These are phyloP conservation scores for Sitta carolinensis DNA, from an alignment of 2,797 vertebrate species.

Conservation along the genomic window DNA sequence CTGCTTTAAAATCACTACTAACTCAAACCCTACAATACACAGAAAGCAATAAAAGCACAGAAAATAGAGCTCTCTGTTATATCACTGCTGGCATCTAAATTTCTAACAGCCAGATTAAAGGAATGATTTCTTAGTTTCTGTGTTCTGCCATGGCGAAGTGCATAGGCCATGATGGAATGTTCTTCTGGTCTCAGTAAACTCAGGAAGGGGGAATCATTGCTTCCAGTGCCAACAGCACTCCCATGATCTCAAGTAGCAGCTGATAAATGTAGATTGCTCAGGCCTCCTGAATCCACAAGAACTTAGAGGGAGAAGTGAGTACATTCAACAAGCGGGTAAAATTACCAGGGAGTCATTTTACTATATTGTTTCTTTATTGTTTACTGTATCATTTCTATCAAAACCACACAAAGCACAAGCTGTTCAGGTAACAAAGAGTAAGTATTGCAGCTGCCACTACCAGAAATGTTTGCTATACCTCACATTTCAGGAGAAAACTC, in stretches of 20 bases:
- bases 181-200: background rate
- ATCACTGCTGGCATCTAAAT: background rate
- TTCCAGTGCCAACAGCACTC: background rate
- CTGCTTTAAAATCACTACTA: background rate
- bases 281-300: background rate
- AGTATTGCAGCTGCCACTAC: background rate
- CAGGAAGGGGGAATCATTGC: background rate
- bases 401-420: background rate
- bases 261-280: background rate
- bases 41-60: background rate
- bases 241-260: background rate
- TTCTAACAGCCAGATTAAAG: background rate
- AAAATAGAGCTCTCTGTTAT: background rate
- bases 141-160: background rate
- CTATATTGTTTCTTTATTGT: rapidly evolving
- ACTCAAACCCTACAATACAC: background rate
- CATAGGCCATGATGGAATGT: background rate
- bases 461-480: background rate
- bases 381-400: background rate
- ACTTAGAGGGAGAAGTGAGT: background rate
- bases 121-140: background rate
- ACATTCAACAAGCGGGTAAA: background rate
- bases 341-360: background rate
- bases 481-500: background rate
- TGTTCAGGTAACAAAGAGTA: background rate